phyloP scores from a whole-genome alignment of 2,888 invertebrate species.

The Acrobasis repandana region DNA sequence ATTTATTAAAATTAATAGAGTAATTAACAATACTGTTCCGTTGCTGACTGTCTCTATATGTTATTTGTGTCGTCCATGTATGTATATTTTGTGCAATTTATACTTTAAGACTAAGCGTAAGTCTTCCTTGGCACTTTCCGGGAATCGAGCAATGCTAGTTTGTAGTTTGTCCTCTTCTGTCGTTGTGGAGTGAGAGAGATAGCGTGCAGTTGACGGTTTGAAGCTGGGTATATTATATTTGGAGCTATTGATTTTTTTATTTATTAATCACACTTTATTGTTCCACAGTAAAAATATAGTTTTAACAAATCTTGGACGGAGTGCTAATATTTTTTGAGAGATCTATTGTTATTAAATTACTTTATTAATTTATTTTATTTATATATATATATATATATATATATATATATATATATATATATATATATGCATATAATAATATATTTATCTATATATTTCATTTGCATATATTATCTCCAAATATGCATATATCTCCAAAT shows the following conservation, averaged over 20 bases:
- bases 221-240: background rate
- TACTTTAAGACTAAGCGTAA: constrained; percentile 30
- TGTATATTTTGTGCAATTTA: constrained; percentile 63
- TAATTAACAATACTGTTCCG: background rate
- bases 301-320: too few relatives aligned
- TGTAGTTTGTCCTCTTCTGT: constrained; percentile 17
- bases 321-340: too few relatives aligned
- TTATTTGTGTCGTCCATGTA: constrained; percentile 42
- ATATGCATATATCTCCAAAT: background rate
- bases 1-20: too few relatives aligned
- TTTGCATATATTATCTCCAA: too few relatives aligned
- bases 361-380: too few relatives aligned
- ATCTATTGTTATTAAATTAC: too few relatives aligned
- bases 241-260: background rate
- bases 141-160: constrained; percentile 20
- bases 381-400: too few relatives aligned
- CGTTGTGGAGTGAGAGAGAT: constrained; percentile 4
- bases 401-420: too few relatives aligned
- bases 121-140: constrained; percentile 40
- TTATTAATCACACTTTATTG: too few relatives aligned
- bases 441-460: too few relatives aligned
- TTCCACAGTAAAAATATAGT: background rate
- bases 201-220: background rate
- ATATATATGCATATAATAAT: too few relatives aligned
- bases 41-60: constrained; percentile 31